Evolutionary conservation across 92 coral and sea anemone genomes (phyloP).

Genomic region (Meandrina meandrites): DNA sequence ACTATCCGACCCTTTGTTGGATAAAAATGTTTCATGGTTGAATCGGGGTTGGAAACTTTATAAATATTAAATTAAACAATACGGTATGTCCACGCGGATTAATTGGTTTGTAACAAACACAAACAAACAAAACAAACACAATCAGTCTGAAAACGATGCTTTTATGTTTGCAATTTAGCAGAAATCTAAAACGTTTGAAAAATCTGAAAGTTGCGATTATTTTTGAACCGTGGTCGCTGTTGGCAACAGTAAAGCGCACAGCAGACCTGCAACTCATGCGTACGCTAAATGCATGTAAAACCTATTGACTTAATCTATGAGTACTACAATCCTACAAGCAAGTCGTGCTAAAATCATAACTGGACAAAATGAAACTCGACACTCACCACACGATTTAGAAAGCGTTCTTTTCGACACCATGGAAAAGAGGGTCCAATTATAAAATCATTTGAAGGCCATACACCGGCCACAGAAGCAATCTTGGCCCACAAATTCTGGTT

Average conservation of each 20-base stretch:
- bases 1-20: neutral
- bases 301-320: no score
- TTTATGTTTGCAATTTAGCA: no score
- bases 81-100: no score
- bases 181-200: no score
- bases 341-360: neutral
- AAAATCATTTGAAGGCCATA: neutral
- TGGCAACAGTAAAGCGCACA: no score
- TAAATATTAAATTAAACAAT: neutral
- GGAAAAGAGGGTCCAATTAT: neutral
- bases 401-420: neutral
- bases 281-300: no score
- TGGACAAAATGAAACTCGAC: neutral
- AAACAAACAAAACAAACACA: neutral
- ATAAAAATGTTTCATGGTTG: no score
- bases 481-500: neutral
- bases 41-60: neutral
- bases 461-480: neutral
- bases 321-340: neutral
- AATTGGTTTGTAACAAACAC: neutral
- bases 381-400: neutral
- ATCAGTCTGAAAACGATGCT: neutral
- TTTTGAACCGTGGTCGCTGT: neutral
- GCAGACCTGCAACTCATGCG: no score
- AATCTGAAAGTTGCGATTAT: neutral